Conservation (phyloP, 2,888 invertebrate genomes). For the Fabriciana adippe region DNA sequence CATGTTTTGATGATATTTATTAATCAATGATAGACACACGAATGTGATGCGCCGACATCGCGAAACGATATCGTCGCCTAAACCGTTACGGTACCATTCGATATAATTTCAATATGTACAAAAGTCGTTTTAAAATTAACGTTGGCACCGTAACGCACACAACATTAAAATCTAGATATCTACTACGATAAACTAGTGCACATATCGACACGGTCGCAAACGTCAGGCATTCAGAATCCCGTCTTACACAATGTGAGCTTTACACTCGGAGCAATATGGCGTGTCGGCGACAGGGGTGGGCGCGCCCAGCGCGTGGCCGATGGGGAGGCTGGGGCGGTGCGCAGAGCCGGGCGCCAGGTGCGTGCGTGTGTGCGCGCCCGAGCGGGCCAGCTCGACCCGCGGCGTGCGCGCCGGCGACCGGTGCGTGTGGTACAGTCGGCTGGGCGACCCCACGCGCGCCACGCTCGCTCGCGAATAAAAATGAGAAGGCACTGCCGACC, state of each 20-base stretch:
- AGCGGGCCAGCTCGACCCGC: conserved; percentile 61
- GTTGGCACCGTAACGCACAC: conserved; percentile 51
- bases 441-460: conserved; percentile 86
- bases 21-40: conserved; percentile 45
- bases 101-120: conserved; percentile 33
- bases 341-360: conserved; percentile 69
- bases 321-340: conserved; percentile 80
- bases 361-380: conserved; percentile 57
- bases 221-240: conserved; percentile 67
- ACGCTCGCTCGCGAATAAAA: conserved; percentile 91
- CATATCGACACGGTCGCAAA: conserved; percentile 81
- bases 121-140: conserved; percentile 21
- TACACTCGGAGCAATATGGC: conserved; percentile 91
- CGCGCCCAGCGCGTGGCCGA: conserved; percentile 76
- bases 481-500: conserved; percentile 79
- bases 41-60: conserved; percentile 24
- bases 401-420: conserved; percentile 50
- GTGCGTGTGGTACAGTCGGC: conserved; percentile 80
- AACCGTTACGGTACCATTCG: conserved; percentile 36
- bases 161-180: conserved; percentile 42
- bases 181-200: conserved; percentile 68
- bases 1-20: conserved; percentile 48
- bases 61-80: conserved; percentile 28
- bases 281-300: conserved; percentile 76
- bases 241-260: conserved; percentile 94